phyloP scores from a whole-genome alignment of 2,113 vertebrate species.

The Sarotherodon lohbergeri region DNA sequence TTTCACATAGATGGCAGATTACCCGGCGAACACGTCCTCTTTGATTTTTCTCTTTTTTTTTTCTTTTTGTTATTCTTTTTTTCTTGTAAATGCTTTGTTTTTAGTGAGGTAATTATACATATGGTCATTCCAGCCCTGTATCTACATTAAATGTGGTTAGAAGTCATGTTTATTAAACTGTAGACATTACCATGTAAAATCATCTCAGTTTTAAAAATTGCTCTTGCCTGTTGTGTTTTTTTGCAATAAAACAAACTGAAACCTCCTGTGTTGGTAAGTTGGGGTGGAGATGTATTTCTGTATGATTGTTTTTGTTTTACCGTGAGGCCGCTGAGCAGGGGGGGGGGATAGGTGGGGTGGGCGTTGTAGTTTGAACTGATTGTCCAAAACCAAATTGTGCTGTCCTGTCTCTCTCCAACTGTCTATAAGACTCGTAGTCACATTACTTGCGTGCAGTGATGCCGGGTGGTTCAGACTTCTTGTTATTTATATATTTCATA shows the following conservation, averaged over 20 bases:
- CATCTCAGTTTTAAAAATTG: slow-evolving; percentile 98
- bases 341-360: not conserved
- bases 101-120: slow-evolving; percentile 94
- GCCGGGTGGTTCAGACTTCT: slow-evolving; percentile 31
- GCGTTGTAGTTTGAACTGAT: not conserved
- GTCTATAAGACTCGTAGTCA: slow-evolving; percentile 58
- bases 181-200: slow-evolving; percentile 99
- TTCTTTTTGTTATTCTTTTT: slow-evolving; percentile 52
- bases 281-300: slow-evolving; percentile 71
- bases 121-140: slow-evolving; percentile 99
- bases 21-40: slow-evolving; percentile 87
- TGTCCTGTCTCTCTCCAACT: slow-evolving; percentile 74
- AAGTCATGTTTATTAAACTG: slow-evolving; percentile 96
- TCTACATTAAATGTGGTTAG: slow-evolving; percentile 95
- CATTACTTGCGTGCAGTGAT: slow-evolving; percentile 16
- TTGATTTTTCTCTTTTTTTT: slow-evolving; percentile 58
- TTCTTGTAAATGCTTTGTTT: slow-evolving; percentile 99
- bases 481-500: not conserved
- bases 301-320: slow-evolving; percentile 5
- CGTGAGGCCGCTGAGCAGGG: not conserved
- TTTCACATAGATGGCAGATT: slow-evolving; percentile 91
- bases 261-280: slow-evolving; percentile 99
- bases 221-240: slow-evolving; percentile 95
- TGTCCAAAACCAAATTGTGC: slow-evolving; percentile 53
- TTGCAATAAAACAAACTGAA: slow-evolving; percentile 99